Percentiles rank a stretch among this genome's conserved stretches.
Conservation (phyloP, 2,113 vertebrate species). For the Cyanoramphus novaezelandiae region DNA sequence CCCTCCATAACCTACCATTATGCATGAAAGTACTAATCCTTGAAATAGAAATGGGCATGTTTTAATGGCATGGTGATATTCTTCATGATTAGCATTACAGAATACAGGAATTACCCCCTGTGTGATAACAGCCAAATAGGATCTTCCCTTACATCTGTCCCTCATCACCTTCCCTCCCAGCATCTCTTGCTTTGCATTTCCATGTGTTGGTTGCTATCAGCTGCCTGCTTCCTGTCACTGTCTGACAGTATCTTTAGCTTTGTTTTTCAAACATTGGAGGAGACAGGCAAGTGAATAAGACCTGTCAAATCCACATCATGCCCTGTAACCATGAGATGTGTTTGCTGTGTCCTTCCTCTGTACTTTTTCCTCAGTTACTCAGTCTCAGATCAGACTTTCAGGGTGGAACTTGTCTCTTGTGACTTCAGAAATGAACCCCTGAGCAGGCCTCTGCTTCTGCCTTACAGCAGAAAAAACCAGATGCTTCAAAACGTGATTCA, state of each 20-base stretch:
- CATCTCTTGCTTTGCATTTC: not conserved
- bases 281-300: not conserved
- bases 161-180: not conserved
- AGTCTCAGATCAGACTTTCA: not conserved
- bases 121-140: not conserved
- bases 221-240: not conserved
- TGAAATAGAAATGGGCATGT: not conserved
- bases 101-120: not conserved
- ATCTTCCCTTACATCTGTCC: not conserved
- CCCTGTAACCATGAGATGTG: not conserved
- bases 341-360: not conserved
- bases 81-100: not conserved
- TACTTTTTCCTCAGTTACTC: not conserved
- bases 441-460: not conserved
- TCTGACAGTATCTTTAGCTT: not conserved
- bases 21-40: not conserved
- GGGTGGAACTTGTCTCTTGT: not conserved
- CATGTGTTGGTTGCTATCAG: not conserved
- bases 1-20: not conserved
- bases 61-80: not conserved
- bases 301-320: not conserved
- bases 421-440: not conserved
- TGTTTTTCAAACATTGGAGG: not conserved
- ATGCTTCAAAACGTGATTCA: not conserved
- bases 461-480: not conserved